Percentiles rank a stretch among this genome's conserved stretches.
phyloP scores from a whole-genome alignment of 2,797 vertebrate genomes.

The Sebastiscus albofasciatus region DNA sequence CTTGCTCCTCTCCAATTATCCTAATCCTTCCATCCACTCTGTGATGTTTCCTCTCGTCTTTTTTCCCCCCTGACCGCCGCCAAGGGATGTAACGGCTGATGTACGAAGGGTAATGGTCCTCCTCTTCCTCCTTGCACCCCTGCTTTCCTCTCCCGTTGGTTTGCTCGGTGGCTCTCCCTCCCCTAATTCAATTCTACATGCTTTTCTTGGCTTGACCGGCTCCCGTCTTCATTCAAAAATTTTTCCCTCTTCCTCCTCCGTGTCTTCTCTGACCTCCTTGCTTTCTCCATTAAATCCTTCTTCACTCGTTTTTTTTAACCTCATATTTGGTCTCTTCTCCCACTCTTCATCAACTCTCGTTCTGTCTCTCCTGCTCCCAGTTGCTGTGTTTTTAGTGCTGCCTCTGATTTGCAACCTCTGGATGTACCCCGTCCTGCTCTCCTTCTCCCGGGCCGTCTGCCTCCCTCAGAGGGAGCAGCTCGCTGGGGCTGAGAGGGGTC shows the following conservation, averaged over 20 bases:
- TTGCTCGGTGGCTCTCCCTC: slow-evolving; percentile 61
- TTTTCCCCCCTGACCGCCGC: not conserved
- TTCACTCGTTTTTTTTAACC: slow-evolving; percentile 26
- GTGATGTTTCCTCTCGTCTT: slow-evolving; percentile 19
- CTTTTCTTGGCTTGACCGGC: slow-evolving; percentile 74
- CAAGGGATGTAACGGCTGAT: slow-evolving; percentile 74
- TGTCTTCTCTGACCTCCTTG: slow-evolving; percentile 31
- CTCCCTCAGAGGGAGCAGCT: slow-evolving; percentile 72
- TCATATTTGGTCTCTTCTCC: slow-evolving; percentile 3
- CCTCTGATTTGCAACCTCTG: slow-evolving; percentile 80
- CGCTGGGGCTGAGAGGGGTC: slow-evolving; percentile 75
- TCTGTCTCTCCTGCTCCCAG: slow-evolving; percentile 32
- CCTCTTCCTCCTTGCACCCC: slow-evolving; percentile 71
- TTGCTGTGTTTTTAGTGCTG: slow-evolving; percentile 69
- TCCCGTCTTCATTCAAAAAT: slow-evolving; percentile 47
- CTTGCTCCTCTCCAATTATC: slow-evolving; percentile 48
- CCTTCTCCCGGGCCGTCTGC: slow-evolving; percentile 53
- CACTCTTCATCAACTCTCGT: slow-evolving; percentile 34
- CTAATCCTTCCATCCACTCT: slow-evolving; percentile 47
- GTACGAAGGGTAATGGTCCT: slow-evolving; percentile 72
- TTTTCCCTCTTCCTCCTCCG: slow-evolving; percentile 36
- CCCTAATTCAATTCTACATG: slow-evolving; percentile 81
- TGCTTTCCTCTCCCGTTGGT: slow-evolving; percentile 53
- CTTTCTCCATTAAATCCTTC: slow-evolving; percentile 49
- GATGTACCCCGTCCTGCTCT: slow-evolving; percentile 66